Percentiles rank a stretch among this genome's conserved stretches.
These are phyloP conservation scores for Phortica magna DNA, from an alignment of 2,888 invertebrate genomes.

Conservation along the genomic window DNA sequence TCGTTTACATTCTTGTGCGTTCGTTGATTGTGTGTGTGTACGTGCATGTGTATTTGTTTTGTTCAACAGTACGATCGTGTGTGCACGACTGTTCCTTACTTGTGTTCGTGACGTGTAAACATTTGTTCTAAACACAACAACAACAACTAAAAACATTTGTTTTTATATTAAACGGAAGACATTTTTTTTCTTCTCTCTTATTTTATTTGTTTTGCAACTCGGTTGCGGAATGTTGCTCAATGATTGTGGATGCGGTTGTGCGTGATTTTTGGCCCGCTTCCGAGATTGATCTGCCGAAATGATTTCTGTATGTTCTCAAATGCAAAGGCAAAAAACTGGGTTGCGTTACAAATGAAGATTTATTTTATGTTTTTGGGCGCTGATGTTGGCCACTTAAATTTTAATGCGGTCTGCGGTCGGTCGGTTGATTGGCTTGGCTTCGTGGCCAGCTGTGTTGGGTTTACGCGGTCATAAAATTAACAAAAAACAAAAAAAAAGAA, in stretches of 20 bases:
- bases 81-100: not conserved
- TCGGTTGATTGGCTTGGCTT: slow-evolving; percentile 29
- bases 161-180: slow-evolving; percentile 47
- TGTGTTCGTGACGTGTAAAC: slow-evolving; percentile 21
- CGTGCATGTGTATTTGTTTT: slow-evolving; percentile 36
- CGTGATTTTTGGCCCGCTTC: slow-evolving; percentile 66
- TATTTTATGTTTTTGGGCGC: slow-evolving; percentile 23
- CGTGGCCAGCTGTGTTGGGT: not conserved
- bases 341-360: slow-evolving; percentile 42
- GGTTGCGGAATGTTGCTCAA: slow-evolving; percentile 42
- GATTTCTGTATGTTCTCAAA: not conserved
- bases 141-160: slow-evolving; percentile 53
- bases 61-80: not conserved
- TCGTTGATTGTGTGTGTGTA: slow-evolving; percentile 30
- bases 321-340: not conserved
- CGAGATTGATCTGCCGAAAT: slow-evolving; percentile 57
- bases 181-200: slow-evolving; percentile 2
- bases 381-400: slow-evolving; percentile 30
- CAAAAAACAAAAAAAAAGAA: not conserved
- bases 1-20: slow-evolving; percentile 64
- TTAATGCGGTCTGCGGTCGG: slow-evolving; percentile 26
- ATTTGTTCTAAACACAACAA: slow-evolving; percentile 13
- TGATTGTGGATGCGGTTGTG: slow-evolving; percentile 65
- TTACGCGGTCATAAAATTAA: slow-evolving; percentile 15
- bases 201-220: not conserved